These are phyloP conservation scores for Conger conger DNA, from an alignment of 2,113 vertebrate genomes.

Conservation along the genomic window DNA sequence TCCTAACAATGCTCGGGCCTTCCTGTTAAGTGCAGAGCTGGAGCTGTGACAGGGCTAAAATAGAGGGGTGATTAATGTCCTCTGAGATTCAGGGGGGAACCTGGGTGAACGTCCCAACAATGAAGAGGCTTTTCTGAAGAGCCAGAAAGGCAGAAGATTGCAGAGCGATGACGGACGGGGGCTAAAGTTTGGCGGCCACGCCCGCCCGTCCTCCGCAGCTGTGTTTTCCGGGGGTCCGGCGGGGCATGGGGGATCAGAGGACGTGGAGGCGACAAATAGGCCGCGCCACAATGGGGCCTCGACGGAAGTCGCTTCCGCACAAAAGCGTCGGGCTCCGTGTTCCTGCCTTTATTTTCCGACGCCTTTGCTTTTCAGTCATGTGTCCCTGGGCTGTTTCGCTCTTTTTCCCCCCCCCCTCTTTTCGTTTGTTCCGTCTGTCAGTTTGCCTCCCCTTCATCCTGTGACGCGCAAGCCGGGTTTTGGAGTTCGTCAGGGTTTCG, in stretches of 20 bases:
- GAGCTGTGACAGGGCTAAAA: constrained; percentile 56
- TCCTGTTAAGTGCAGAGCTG: constrained; percentile 20
- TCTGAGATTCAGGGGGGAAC: constrained; percentile 49
- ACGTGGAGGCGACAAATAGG: not conserved
- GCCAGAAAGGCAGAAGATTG: constrained; percentile 49
- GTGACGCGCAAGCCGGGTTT: not conserved
- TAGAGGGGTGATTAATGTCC: constrained; percentile 69
- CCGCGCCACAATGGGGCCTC: not conserved
- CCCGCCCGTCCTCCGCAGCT: constrained; percentile 3
- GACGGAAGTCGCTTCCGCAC: not conserved
- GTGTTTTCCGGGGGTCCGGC: not conserved
- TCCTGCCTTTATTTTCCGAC: not conserved
- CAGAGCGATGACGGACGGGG: constrained; percentile 50
- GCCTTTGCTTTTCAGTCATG: not conserved
- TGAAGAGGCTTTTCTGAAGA: constrained; percentile 51
- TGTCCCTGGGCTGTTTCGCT: not conserved
- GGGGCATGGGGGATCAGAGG: not conserved
- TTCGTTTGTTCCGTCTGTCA: not conserved
- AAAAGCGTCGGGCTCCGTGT: not conserved
- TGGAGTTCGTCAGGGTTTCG: no score
- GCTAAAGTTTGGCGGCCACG: constrained; percentile 29
- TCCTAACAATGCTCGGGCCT: not conserved
- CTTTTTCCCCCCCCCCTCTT: not conserved
- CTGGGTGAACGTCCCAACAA: constrained; percentile 49
- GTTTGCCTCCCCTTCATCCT: not conserved